Base-by-base conservation (phyloP, 23 tunicate genomes). In the Phallusia fumigata region DNA sequence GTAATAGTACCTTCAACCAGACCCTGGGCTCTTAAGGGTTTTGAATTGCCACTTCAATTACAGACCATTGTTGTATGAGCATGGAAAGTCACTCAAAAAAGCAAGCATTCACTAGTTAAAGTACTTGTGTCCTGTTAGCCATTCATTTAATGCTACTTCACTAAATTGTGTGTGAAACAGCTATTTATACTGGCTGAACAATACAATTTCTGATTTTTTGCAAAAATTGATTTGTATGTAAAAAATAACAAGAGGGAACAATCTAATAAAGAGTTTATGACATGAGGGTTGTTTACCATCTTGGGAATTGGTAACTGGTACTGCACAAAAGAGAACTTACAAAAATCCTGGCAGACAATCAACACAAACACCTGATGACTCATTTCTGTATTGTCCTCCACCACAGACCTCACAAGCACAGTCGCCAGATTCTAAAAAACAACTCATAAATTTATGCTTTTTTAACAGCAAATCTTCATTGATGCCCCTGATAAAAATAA, bases 271-370 rank as follows among this genome's bases (percentile, higher is more conserved):
- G n/a, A n/a, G n/a, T n/a, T n/a, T 40, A 40, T 40, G 47, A 10
- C 10, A 10, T 10, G 10, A 40, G 10, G 10, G 26, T 36, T 13
- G 50, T 77, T 0, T 40, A 35, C 3, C 31, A 35, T 33, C 3
- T 33, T 11, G 53, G 16, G 16, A 35, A 35, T 36, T 36, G 31
- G 35, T 40, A n/a, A 16, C 18, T 34, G 53, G 11, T 33, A 51
- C 22, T 19, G 50, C 13, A 79, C 47, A 52, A 79, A 51, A 79
- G 24, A 33, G 16, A 33, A 30, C 77, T 74, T 74, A 74, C 77
- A 74, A 74, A 33, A 33, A 74, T 18, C 77, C 77, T 28, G 40
- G 28, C 35, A 2, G 77, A 31, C 77, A 74, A 21, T 74, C 77
- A 6, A 30, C 77, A 74, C 77, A 74, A 31, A 74, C n/a, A 74